phyloP scores from a whole-genome alignment of 2,888 invertebrate species.

The Camponotus fellah region DNA sequence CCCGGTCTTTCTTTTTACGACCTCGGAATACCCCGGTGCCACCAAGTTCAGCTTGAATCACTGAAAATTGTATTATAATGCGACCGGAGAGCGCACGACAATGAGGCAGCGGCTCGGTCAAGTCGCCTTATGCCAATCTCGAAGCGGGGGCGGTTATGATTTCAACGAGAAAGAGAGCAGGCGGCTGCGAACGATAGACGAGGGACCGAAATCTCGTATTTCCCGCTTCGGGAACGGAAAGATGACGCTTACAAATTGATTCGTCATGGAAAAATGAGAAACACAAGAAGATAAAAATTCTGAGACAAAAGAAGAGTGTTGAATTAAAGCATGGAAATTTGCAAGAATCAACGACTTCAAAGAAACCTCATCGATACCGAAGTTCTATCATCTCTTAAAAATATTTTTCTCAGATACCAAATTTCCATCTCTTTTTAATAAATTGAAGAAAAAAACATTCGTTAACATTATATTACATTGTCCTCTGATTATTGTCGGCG shows the following conservation, averaged over 20 bases:
- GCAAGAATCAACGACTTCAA: neutral
- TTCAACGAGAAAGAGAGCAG: conserved; percentile 74
- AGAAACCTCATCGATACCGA: neutral
- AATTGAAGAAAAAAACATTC: neutral
- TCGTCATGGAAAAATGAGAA: neutral
- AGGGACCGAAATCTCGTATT: conserved; percentile 32
- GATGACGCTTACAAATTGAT: conserved; percentile 26
- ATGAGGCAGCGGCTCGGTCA: conserved; percentile 79
- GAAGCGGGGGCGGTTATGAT: conserved; percentile 81
- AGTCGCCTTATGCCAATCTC: conserved; percentile 86
- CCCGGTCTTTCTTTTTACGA: conserved; percentile 54
- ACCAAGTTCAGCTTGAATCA: conserved; percentile 70
- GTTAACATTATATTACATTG: conserved; percentile 13
- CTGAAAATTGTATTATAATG: conserved; percentile 85
- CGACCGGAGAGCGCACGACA: conserved; percentile 79
- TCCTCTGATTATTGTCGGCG: conserved; percentile 3
- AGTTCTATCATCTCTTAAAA: neutral
- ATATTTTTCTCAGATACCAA: neutral
- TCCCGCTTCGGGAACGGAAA: neutral
- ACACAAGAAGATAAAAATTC: neutral
- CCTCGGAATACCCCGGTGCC: conserved; percentile 49
- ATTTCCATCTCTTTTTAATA: neutral
- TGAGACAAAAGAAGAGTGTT: neutral
- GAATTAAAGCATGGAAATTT: neutral
- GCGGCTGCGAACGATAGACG: conserved; percentile 24